Evolutionary conservation across 2,113 vertebrate genomes (phyloP).

Genomic region (Psilopogon haemacephalus): DNA sequence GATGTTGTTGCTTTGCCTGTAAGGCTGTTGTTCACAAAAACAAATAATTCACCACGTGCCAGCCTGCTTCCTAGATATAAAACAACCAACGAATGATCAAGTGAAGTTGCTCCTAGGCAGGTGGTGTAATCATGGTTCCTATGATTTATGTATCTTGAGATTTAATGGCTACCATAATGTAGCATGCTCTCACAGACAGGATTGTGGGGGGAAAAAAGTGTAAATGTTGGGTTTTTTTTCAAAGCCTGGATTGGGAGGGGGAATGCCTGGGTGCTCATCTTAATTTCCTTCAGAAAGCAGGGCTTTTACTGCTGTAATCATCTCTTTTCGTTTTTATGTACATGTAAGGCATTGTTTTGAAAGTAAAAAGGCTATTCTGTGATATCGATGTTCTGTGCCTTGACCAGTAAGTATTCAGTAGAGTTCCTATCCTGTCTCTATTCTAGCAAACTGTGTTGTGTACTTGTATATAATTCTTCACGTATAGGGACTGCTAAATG

Average conservation of each 20-base stretch:
- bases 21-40: background rate
- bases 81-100: background rate
- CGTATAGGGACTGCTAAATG: background rate
- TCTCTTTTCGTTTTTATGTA: background rate
- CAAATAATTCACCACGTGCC: background rate
- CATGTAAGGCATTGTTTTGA: background rate
- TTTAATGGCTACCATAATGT: background rate
- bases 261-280: background rate
- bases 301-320: background rate
- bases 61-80: background rate
- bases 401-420: background rate
- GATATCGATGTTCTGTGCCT: background rate
- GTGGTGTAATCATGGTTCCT: background rate
- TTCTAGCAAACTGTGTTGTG: background rate
- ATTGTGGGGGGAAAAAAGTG: background rate
- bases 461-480: background rate
- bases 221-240: background rate
- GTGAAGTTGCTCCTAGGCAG: background rate
- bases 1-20: background rate
- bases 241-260: accelerated
- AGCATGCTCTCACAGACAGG: background rate
- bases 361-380: background rate
- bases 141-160: background rate
- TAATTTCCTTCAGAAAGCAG: background rate
- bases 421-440: background rate